phyloP scores from a whole-genome alignment of 2,888 invertebrate species.

The Caenorhabditis becei region DNA sequence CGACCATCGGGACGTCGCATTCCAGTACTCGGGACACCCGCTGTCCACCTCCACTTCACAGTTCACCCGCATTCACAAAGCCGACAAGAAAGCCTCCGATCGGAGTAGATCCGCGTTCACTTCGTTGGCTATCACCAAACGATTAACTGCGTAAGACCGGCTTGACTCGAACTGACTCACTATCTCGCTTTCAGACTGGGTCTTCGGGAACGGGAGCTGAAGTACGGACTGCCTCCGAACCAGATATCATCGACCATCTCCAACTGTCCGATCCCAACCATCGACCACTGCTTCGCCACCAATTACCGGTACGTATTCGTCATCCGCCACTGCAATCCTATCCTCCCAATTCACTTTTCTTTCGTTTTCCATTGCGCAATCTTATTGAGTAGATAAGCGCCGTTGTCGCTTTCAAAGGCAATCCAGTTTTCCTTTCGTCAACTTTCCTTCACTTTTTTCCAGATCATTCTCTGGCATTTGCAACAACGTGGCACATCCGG shows the following conservation, averaged over 20 bases:
- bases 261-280: conserved; percentile 69
- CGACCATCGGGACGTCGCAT: conserved; percentile 74
- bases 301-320: conserved; percentile 64
- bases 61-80: conserved; percentile 62
- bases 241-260: conserved; percentile 72
- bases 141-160: conserved; percentile 63
- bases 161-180: not conserved
- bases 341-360: conserved; percentile 28
- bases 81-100: conserved; percentile 67
- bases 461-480: conserved; percentile 78
- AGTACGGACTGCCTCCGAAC: conserved; percentile 69
- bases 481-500: conserved; percentile 81
- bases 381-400: conserved; percentile 51
- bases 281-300: conserved; percentile 69
- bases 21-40: conserved; percentile 70
- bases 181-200: conserved; percentile 63
- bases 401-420: conserved; percentile 45
- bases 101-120: conserved; percentile 69
- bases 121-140: conserved; percentile 68
- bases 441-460: conserved; percentile 41
- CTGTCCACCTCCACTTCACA: conserved; percentile 65
- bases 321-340: conserved; percentile 2
- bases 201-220: conserved; percentile 70
- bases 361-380: conserved; percentile 49
- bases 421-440: conserved; percentile 37